Evolutionary conservation across 2,888 invertebrate species (phyloP).

Genomic region (Lithophane socia): DNA sequence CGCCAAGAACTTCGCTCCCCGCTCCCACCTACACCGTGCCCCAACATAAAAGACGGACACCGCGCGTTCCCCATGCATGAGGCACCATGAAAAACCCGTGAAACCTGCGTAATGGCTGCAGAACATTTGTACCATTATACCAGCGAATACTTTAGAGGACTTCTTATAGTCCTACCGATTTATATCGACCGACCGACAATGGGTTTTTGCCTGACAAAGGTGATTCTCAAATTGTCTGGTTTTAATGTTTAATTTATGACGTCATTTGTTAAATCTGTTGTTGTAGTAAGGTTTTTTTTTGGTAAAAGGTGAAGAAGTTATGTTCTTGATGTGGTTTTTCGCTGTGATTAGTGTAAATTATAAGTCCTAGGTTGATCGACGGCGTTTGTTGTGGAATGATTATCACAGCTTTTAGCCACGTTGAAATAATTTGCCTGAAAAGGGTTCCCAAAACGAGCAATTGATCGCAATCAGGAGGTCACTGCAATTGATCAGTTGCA

Average conservation of each 20-base stretch:
- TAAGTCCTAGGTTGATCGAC: not conserved
- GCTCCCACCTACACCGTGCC: slow-evolving; percentile 62
- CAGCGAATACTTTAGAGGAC: slow-evolving; percentile 73
- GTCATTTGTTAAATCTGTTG: slow-evolving; percentile 81
- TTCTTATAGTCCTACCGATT: slow-evolving; percentile 68
- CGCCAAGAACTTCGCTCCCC: slow-evolving; percentile 32
- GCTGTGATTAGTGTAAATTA: not conserved
- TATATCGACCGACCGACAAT: slow-evolving; percentile 66
- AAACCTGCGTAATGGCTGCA: slow-evolving; percentile 83
- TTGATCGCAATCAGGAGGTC: too few relatives aligned
- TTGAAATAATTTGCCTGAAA: too few relatives aligned
- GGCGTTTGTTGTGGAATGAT: not conserved
- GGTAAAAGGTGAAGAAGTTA: not conserved
- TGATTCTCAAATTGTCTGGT: slow-evolving; percentile 76
- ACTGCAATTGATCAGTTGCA: too few relatives aligned
- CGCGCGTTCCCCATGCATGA: slow-evolving; percentile 82
- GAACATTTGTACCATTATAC: slow-evolving; percentile 88
- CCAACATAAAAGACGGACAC: slow-evolving; percentile 79
- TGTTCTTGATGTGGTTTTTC: slow-evolving; percentile 5
- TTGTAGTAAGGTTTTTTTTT: slow-evolving; percentile 34
- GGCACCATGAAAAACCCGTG: slow-evolving; percentile 84
- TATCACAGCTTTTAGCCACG: not conserved
- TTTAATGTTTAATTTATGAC: slow-evolving; percentile 84
- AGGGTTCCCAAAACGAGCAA: too few relatives aligned
- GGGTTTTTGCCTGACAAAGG: slow-evolving; percentile 66